phyloP scores from a whole-genome alignment of 2,888 invertebrate genomes.

The Macrophya alboannulata region DNA sequence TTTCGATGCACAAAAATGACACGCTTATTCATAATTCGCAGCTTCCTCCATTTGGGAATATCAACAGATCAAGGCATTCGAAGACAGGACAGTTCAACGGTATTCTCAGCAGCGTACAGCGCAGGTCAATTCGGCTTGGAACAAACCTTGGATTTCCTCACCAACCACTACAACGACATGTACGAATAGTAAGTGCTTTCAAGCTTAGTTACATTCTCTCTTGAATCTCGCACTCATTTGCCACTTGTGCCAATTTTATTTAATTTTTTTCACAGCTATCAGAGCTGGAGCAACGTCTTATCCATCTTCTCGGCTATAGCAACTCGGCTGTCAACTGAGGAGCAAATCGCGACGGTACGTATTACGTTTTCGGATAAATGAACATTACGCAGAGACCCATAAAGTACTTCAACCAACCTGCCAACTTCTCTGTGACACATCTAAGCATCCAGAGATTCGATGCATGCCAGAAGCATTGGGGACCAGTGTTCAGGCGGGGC shows the following conservation, averaged over 20 bases:
- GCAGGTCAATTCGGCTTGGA: conserved; percentile 67
- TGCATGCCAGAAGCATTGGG: background rate
- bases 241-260: conserved; percentile 17
- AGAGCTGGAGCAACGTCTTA: conserved; percentile 67
- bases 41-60: conserved; percentile 63
- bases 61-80: conserved; percentile 66
- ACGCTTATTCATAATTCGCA: conserved; percentile 48
- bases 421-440: background rate
- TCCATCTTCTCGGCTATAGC: conserved; percentile 66
- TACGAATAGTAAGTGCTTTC: conserved; percentile 67
- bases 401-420: background rate
- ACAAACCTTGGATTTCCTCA: conserved; percentile 65
- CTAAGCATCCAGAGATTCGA: background rate
- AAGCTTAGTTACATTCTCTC: conserved; percentile 28
- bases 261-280: conserved; percentile 63
- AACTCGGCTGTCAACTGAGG: conserved; percentile 61
- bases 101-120: conserved; percentile 76
- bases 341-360: conserved; percentile 66
- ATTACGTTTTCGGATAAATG: background rate
- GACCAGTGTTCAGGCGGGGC: too few species aligned
- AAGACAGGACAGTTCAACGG: conserved; percentile 76
- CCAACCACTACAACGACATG: conserved; percentile 62
- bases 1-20: background rate
- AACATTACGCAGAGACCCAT: background rate
- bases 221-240: background rate